Percentiles rank a stretch among this genome's conserved stretches.
phyloP scores from a whole-genome alignment of 2,113 vertebrate genomes.

The Probosciger aterrimus region DNA sequence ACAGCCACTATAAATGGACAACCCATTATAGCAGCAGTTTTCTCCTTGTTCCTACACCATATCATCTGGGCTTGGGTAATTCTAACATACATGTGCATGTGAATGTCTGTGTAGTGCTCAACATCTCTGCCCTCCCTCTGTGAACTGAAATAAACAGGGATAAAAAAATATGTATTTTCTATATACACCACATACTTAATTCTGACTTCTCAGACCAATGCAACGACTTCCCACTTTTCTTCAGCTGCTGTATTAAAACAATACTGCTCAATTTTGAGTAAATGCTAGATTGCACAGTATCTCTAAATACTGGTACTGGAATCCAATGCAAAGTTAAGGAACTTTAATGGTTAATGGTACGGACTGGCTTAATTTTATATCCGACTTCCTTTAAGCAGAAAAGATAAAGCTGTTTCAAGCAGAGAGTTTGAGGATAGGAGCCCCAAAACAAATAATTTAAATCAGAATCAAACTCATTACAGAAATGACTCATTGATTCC shows the following conservation, averaged over 20 bases:
- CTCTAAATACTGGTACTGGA: not conserved
- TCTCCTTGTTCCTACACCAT: not conserved
- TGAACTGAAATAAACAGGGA: not conserved
- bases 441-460: not conserved
- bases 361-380: not conserved
- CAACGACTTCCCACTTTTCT: not conserved
- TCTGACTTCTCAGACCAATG: not conserved
- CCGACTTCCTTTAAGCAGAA: not conserved
- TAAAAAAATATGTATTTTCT: not conserved
- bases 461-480: not conserved
- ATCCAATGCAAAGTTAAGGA: not conserved
- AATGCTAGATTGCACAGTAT: not conserved
- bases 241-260: not conserved
- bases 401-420: not conserved
- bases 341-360: not conserved
- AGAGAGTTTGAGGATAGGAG: not conserved
- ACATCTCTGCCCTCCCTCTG: not conserved
- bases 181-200: not conserved
- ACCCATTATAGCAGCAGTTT: not conserved
- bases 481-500: not conserved
- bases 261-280: not conserved
- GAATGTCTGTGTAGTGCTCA: not conserved
- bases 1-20: not conserved
- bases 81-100: not conserved
- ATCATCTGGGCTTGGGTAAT: not conserved